Evolutionary conservation across 2,797 vertebrate species (phyloP), one percentile per base, ranked within the genome.

Genomic region (Semaprochilodus insignis): DNA sequence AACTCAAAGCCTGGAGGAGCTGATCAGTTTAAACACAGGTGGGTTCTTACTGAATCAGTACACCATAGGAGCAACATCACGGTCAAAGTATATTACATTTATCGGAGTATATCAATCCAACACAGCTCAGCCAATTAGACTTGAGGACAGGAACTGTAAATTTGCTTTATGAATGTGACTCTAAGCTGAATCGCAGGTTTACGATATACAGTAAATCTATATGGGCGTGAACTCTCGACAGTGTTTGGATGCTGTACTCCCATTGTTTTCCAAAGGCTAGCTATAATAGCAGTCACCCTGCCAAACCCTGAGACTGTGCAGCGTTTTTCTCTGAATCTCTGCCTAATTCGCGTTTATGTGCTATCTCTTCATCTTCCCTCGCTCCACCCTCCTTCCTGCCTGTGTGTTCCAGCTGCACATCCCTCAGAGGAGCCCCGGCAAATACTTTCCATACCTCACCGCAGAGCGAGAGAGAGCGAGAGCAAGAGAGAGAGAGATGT

Each of bases 381-480:
- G 78, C 72, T 27, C 79, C 78, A 74, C 71, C 27, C 66, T 51
- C 17, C 55, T 23, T 15, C 60, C 80, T 55, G 74, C 54, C 59
- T 89, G 90, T 92, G 82, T 88, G 88, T 83, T 92, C 90, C 86
- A 91, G 89, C 88, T 91, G 88, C 88, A 80, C 69, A 78, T 76
- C 70, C 78, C 81, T 89, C 85, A 77, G 31, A 89, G 85, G 75
- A 91, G 77, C 65, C 31, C 63, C 51, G 27, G 86, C 81, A 89
- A 89, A 91, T 91, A 89, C 85, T 91, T 93, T 89, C 86, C 89
- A 91, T 92, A 87, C 89, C 85, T 84, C 81, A 88, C 74, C 74
- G 54, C 73, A 86, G 74, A 55, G 65, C 40, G 87, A 82, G 60
- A 48, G 87, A 82, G 60, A 74, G 67, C 85, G 80, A 80, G 76